Percentiles rank a stretch among this genome's conserved stretches.
Conservation (phyloP, 2,797 vertebrate species). For the Cuniculus paca region DNA sequence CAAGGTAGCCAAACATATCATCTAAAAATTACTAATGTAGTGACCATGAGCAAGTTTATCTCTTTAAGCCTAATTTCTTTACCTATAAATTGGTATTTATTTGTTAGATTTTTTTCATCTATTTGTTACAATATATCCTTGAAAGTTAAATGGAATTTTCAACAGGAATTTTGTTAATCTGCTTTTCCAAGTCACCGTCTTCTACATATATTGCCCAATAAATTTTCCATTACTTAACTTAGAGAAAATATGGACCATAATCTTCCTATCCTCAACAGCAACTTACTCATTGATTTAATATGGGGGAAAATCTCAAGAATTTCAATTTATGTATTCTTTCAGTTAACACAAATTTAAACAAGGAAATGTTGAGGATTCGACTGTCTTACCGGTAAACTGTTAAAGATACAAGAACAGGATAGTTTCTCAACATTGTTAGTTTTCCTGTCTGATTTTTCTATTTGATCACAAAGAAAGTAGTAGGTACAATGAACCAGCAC, state of each 20-base stretch:
- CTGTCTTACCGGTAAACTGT: not conserved
- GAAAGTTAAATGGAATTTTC: not conserved
- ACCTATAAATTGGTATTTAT: not conserved
- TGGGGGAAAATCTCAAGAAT: not conserved
- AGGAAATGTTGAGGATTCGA: not conserved
- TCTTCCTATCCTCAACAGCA: not conserved
- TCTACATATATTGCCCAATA: not conserved
- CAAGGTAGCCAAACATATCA: not conserved
- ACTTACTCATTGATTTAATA: not conserved
- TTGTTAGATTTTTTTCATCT: not conserved
- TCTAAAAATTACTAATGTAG: not conserved
- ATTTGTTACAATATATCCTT: not conserved
- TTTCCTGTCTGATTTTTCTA: not conserved
- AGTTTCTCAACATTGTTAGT: not conserved
- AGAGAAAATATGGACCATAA: not conserved
- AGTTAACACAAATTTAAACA: constrained; percentile 16
- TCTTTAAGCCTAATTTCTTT: not conserved
- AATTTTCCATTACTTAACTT: not conserved
- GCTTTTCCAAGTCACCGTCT: not conserved
- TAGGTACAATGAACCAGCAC: not conserved
- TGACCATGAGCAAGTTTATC: not conserved
- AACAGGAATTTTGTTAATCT: not conserved
- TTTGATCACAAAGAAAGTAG: constrained; percentile 13
- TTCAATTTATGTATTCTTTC: constrained; percentile 4
- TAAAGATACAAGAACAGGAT: not conserved